Base-by-base conservation (phyloP, 2,797 vertebrate genomes). In the Acanthis flammea region DNA sequence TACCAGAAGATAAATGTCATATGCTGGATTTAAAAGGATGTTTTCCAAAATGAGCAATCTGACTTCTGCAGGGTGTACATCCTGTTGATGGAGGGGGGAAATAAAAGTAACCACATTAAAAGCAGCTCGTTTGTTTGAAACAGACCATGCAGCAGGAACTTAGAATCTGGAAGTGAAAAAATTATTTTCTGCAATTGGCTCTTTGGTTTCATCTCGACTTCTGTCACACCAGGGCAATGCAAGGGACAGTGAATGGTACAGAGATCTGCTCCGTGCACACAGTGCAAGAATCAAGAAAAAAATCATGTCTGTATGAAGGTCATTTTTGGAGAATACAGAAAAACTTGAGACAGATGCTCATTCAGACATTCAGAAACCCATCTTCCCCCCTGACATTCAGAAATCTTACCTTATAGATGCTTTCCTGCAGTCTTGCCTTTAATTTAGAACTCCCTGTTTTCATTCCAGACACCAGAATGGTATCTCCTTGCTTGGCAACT, bases 11-110 rank as follows among this genome's bases (percentile, higher is more conserved):
- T 99, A 99, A 86, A 99, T 95, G 21, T 99, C 99, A 24, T 98
- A 98, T 0, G 98, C 98, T 9, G 99, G 99, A 93, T 98, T 99
- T 94, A 99, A 97, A 92, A 99, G 98, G 92, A 99, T 99, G 96
- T 99, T 99, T 97, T 99, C 99, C 94, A 99, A 97, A 96, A 99
- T 99, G 96, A 99, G 98, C 63, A 99, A 97, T 65, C 98, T 98
- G 86, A 99, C 99, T 95, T 99, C 99, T 1, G 99, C 99, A 47
- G 99, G 98, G 30, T 88, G 98, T 35, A 99, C 99, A 65, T 99
- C 98, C 99, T 99, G 97, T 97, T 48, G 76, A 72, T 50, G 9
- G 50, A 86, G 55, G 62, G 62, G 3, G 12, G 7, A 37, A 42
- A 44, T 16, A 70, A 42, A 88, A 65, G 14, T 11, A 61, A 67